Evolutionary conservation across 2,888 invertebrate genomes (phyloP), one percentile per base, ranked within the genome.

Genomic region (Hydropsyche betteni): DNA sequence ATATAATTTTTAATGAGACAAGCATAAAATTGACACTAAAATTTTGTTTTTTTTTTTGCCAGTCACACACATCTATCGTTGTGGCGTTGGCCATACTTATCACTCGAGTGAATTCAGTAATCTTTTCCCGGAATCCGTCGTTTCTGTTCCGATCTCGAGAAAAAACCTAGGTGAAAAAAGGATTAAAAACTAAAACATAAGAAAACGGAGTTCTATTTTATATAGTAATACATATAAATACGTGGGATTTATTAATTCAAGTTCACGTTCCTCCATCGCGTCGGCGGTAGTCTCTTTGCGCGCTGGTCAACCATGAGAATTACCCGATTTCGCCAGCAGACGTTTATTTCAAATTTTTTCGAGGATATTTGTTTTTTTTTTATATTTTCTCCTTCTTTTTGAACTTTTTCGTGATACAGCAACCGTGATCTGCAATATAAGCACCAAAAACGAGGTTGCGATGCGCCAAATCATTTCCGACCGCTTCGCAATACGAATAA

Each of bases 61-160:
- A 44, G 12, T 36, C 64, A 4, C 36, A 64, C 34, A 36, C 64
- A n/a, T 64, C 36, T 34, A 64, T 44, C 44, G 10, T 44, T 8
- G 44, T 24, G 34, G 14, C 36, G 24, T 7, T 64, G 64, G 64
- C 64, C 36, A 34, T 36, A 34, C 64, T 64, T 64, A 64, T 36
- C 64, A 64, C 64, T 64, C 64, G 36, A 64, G 64, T 64, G 64
- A 64, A 3, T 64, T 64, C 64, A 36, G 64, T 64, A 64, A 64
- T 64, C 64, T 64, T 64, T 64, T 64, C 64, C 36, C 33, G 34
- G 64, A 64, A 64, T 33, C 12, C 34, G 64, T 6, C 34, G 64
- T 33, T 64, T 64, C 34, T 64, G 64, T 64, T 64, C 6, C 34
- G 64, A 33, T 36, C 33, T 6, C 24, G 0, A 10, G 5, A 64